phyloP scores from a whole-genome alignment of 2,797 vertebrate species.

The Acestrorhynchus altus region DNA sequence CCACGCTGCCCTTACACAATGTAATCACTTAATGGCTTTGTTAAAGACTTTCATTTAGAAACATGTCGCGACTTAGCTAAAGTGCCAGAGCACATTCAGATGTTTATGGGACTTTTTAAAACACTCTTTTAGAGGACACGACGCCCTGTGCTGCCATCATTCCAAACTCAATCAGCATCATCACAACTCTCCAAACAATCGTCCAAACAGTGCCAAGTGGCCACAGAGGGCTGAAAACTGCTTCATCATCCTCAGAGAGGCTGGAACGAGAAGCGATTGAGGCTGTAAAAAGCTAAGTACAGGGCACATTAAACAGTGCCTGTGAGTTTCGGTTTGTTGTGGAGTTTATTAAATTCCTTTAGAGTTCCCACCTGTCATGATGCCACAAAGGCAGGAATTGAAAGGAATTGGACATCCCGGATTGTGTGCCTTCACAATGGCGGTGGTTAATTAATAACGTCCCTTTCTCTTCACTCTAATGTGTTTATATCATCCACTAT shows the following conservation, averaged over 20 bases:
- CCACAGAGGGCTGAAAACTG: not conserved
- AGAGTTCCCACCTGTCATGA: not conserved
- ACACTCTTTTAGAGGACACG: not conserved
- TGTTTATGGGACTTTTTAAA: not conserved
- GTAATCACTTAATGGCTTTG: not conserved
- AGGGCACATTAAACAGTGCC: conserved; percentile 6
- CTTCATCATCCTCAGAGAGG: not conserved
- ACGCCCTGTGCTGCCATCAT: not conserved
- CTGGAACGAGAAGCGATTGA: not conserved
- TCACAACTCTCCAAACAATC: not conserved
- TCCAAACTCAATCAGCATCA: not conserved
- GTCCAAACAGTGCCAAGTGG: not conserved
- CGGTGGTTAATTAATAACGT: not conserved
- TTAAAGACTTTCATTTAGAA: not conserved
- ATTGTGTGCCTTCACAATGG: not conserved
- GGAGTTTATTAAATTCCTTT: conserved; percentile 8
- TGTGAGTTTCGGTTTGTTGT: not conserved
- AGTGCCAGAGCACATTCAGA: not conserved
- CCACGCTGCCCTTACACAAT: too few relatives aligned
- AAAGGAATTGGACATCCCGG: not conserved
- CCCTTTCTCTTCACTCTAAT: not conserved
- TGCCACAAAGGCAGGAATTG: not conserved
- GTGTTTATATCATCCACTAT: not conserved
- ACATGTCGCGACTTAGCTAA: not conserved
- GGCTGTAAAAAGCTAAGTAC: not conserved